Evolutionary conservation across 1,140 invertebrate species (phyloP).

Genomic region (Drosophila santomea): DNA sequence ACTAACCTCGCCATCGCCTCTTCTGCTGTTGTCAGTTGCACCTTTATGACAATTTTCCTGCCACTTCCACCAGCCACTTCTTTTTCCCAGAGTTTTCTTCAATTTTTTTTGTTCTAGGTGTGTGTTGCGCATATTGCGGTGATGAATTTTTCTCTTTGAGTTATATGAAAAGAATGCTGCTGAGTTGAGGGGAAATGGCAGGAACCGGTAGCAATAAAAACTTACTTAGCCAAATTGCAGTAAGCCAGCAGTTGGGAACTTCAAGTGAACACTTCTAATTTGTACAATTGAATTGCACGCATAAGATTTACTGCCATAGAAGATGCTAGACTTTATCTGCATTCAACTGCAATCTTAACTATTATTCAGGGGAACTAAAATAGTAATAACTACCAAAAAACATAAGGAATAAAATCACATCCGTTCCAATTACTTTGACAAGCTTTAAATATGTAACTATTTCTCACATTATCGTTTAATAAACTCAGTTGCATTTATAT

Average conservation of each 20-base stretch:
- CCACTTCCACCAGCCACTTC: slow-evolving; percentile 54
- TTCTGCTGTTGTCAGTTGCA: slow-evolving; percentile 75
- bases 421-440: neutral
- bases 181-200: slow-evolving; percentile 3
- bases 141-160: slow-evolving; percentile 84
- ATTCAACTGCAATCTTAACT: too few species aligned
- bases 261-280: slow-evolving; percentile 23
- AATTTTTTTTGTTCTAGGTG: slow-evolving; percentile 13
- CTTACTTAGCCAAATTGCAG: slow-evolving; percentile 77
- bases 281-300: slow-evolving; percentile 11
- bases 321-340: too few species aligned
- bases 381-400: too few species aligned
- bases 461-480: neutral
- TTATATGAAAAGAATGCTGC: slow-evolving; percentile 55
- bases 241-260: slow-evolving; percentile 17
- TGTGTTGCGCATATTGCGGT: slow-evolving; percentile 78
- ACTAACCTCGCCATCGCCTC: slow-evolving; percentile 50
- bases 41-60: slow-evolving; percentile 84
- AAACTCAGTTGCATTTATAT: slow-evolving; percentile 15
- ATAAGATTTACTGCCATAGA: neutral
- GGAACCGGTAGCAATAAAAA: slow-evolving; percentile 65
- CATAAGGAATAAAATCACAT: too few species aligned
- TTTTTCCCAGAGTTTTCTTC: slow-evolving; percentile 30
- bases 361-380: too few species aligned
- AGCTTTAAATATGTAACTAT: neutral